Conservation (phyloP, 2,888 invertebrate genomes). For the Meliscaeva auricollis region DNA sequence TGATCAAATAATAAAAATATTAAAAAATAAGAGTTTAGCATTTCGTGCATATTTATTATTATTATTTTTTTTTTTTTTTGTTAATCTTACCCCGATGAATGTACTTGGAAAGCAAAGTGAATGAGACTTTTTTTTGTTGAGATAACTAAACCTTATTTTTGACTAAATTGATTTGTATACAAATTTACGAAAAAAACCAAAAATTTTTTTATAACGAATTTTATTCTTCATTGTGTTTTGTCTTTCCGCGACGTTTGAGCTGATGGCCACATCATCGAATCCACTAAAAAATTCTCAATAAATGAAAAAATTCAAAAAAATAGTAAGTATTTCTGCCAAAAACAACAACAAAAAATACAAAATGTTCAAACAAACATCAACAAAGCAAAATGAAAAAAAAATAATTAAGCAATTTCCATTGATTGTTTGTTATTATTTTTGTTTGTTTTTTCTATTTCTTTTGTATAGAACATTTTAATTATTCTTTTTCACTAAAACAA, state of each 20-base stretch:
- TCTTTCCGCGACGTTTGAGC: slow-evolving; percentile 85
- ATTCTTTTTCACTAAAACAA: slow-evolving; percentile 68
- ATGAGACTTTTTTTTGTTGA: slow-evolving; percentile 43
- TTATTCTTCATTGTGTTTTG: slow-evolving; percentile 84
- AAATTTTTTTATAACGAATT: slow-evolving; percentile 78
- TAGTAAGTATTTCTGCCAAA: slow-evolving; percentile 82
- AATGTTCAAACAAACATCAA: slow-evolving; percentile 68
- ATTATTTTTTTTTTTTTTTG: slow-evolving; percentile 42
- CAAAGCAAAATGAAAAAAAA: slow-evolving; percentile 33
- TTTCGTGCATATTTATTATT: slow-evolving; percentile 69
- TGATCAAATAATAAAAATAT: slow-evolving; percentile 1
- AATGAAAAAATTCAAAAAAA: slow-evolving; percentile 79
- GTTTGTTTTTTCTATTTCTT: slow-evolving; percentile 65
- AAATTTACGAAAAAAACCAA: slow-evolving; percentile 73
- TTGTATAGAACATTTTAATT: slow-evolving; percentile 68
- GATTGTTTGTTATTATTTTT: slow-evolving; percentile 72
- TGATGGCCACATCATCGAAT: slow-evolving; percentile 83
- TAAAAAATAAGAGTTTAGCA: slow-evolving; percentile 42
- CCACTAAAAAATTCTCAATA: slow-evolving; percentile 82
- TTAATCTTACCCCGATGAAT: slow-evolving; percentile 50
- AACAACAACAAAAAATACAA: slow-evolving; percentile 59
- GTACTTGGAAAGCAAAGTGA: slow-evolving; percentile 74
- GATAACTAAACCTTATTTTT: slow-evolving; percentile 48
- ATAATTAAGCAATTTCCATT: slow-evolving; percentile 58
- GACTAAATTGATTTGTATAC: slow-evolving; percentile 72